Conservation (phyloP, 2,113 vertebrate genomes). For the Noturus placidus region DNA sequence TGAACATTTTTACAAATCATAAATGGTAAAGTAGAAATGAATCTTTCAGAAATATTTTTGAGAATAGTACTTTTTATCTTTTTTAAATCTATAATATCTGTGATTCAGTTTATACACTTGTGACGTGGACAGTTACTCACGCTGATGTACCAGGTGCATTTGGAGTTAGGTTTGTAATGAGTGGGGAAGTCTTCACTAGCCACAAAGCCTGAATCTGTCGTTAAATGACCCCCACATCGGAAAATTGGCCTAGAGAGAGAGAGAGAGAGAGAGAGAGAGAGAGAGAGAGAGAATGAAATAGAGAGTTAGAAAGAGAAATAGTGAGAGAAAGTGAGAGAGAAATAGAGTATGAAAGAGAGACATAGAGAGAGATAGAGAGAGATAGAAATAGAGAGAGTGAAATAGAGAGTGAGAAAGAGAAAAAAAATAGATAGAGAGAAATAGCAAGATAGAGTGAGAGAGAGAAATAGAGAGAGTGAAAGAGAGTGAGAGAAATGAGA, state of each 20-base stretch:
- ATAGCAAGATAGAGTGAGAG: too few species aligned
- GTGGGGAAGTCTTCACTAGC: constrained; percentile 86
- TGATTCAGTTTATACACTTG: not conserved
- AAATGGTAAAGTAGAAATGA: not conserved
- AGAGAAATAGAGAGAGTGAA: too few species aligned
- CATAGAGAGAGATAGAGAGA: too few species aligned
- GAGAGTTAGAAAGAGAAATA: too few species aligned
- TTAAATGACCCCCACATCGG: constrained; percentile 82
- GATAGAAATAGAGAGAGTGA: too few species aligned
- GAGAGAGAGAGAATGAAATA: too few species aligned
- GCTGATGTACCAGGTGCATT: constrained; percentile 87
- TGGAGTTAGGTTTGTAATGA: constrained; percentile 80
- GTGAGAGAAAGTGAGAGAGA: too few species aligned
- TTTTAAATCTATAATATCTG: not conserved
- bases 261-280: not conserved
- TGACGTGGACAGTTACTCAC: constrained; percentile 65
- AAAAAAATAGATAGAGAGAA: too few species aligned
- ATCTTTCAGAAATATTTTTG: not conserved
- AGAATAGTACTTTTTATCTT: not conserved
- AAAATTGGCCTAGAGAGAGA: constrained; percentile 75
- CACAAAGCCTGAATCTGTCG: constrained; percentile 81
- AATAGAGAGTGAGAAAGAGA: too few species aligned
- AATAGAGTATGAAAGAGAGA: too few species aligned
- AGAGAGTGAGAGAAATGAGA: too few species aligned
- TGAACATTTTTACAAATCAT: not conserved